Evolutionary conservation across 2,888 invertebrate species (phyloP).

Genomic region (Agrochola lychnidis): DNA sequence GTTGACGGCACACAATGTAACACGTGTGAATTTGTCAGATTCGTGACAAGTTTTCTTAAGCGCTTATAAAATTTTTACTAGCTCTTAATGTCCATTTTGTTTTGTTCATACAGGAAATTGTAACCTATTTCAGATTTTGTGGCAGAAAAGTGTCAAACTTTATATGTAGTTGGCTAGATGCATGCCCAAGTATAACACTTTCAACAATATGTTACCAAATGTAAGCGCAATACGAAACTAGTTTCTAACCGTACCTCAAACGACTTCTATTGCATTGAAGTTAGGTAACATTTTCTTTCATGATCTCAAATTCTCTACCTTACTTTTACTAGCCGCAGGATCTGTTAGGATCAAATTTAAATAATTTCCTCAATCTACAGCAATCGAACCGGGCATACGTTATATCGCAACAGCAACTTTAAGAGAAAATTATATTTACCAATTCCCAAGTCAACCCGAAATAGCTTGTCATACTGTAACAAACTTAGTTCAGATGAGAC

Average conservation of each 20-base stretch:
- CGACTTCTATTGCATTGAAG: background rate
- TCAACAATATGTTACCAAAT: conserved; percentile 6
- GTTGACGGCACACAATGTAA: conserved; percentile 68
- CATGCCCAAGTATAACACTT: background rate
- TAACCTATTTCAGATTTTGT: background rate
- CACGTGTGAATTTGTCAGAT: conserved; percentile 64
- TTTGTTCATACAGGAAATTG: conserved; percentile 3
- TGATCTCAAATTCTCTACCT: background rate
- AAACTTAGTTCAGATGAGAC: conserved; percentile 40
- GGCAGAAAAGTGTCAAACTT: background rate
- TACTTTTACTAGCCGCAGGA: background rate
- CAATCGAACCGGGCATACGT: background rate
- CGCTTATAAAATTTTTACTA: conserved; percentile 13
- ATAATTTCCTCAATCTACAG: background rate
- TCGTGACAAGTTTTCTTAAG: conserved; percentile 45
- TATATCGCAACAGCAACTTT: background rate
- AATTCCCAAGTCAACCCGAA: conserved; percentile 36
- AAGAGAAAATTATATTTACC: conserved; percentile 19
- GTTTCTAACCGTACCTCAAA: background rate
- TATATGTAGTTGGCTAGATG: background rate
- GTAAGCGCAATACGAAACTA: background rate
- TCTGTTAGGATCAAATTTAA: background rate
- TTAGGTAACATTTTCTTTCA: background rate
- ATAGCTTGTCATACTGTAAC: conserved; percentile 30
- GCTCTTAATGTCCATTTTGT: conserved; percentile 3